Percentiles rank a stretch among this genome's conserved stretches.
phyloP scores from a whole-genome alignment of 2,888 invertebrate genomes.

The Helleia helle region DNA sequence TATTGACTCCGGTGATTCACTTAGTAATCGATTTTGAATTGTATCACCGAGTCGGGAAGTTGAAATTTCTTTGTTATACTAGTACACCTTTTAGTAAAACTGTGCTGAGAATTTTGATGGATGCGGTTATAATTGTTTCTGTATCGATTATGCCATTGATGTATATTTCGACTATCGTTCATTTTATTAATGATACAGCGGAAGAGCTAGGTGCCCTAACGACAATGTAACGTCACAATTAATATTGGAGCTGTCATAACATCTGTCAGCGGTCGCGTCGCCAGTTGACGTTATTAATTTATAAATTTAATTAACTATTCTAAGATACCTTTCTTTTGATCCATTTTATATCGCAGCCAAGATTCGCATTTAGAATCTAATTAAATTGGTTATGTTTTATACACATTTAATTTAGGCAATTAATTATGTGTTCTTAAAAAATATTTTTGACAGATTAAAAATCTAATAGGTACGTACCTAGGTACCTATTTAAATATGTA shows the following conservation, averaged over 20 bases:
- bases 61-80: constrained; percentile 30
- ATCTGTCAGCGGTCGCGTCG: constrained; percentile 57
- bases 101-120: constrained; percentile 67
- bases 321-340: constrained; percentile 1
- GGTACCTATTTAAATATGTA: no score
- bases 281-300: constrained; percentile 52
- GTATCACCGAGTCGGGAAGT: constrained; percentile 27
- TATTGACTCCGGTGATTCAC: not conserved
- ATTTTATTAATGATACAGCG: constrained; percentile 72
- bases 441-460: no score
- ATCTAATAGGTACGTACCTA: no score
- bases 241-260: constrained; percentile 68
- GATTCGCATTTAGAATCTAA: constrained; percentile 2
- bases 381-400: no score
- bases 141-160: constrained; percentile 75
- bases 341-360: constrained; percentile 3
- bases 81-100: constrained; percentile 37
- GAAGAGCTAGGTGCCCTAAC: constrained; percentile 62
- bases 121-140: constrained; percentile 74
- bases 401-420: no score
- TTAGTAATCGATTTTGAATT: constrained; percentile 31
- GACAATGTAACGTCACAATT: constrained; percentile 67
- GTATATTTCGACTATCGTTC: constrained; percentile 72
- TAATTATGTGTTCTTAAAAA: no score
- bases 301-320: constrained; percentile 21